Evolutionary conservation across 2,888 invertebrate species (phyloP).

Genomic region (Cosmia trapezina): DNA sequence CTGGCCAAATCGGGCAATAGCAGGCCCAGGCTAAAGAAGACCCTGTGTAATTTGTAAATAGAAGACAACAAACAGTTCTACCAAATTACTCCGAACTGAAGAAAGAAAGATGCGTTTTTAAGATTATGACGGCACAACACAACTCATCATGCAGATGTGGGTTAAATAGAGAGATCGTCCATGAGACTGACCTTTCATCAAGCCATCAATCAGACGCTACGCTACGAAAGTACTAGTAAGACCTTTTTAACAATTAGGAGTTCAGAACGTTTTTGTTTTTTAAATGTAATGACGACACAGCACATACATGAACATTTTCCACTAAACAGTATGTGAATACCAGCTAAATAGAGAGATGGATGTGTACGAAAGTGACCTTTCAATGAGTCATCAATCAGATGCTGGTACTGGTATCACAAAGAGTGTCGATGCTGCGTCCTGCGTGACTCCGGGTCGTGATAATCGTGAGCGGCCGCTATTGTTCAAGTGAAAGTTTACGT

Average conservation of each 20-base stretch:
- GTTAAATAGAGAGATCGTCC: conserved; percentile 46
- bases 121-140: conserved; percentile 1
- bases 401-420: conserved; percentile 57
- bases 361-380: conserved; percentile 71
- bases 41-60: not conserved
- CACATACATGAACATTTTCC: conserved; percentile 4
- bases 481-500: conserved; percentile 86
- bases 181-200: conserved; percentile 38
- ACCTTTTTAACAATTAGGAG: conserved; percentile 15
- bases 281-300: conserved; percentile 24
- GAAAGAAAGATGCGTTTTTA: not conserved
- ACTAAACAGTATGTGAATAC: conserved; percentile 17
- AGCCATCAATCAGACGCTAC: conserved; percentile 32
- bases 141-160: conserved; percentile 34
- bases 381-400: conserved; percentile 75
- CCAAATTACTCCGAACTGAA: not conserved
- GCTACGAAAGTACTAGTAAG: conserved; percentile 8
- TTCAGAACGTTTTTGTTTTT: conserved; percentile 12
- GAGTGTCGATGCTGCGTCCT: conserved; percentile 68
- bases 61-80: not conserved
- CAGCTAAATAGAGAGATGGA: conserved; percentile 34
- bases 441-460: conserved; percentile 84
- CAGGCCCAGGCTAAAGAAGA: not conserved
- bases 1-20: not conserved
- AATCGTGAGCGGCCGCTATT: conserved; percentile 78